Evolutionary conservation across 1,140 invertebrate genomes (phyloP).

Genomic region (Caenorhabditis briggsae): DNA sequence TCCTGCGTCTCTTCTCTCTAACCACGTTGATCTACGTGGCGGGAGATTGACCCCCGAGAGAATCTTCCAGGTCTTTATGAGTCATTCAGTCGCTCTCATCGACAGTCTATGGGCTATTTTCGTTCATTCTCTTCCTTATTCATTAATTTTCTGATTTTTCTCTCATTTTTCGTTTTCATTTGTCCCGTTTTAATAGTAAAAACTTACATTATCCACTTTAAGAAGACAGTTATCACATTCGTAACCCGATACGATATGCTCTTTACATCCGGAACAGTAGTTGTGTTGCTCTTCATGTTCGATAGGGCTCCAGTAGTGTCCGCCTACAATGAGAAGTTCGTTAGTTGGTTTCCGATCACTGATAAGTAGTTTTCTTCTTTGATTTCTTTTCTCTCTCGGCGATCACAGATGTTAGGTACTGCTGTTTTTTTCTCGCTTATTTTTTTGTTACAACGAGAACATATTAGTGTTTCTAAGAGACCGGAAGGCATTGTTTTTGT

Average conservation of each 20-base stretch:
- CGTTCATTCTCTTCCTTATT: background rate
- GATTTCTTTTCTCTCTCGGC: background rate
- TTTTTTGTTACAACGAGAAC: conserved; percentile 6
- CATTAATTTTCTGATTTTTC: background rate
- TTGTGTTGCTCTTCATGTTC: conserved; percentile 46
- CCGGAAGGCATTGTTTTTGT: background rate
- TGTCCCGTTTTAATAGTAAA: background rate
- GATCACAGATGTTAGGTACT: conserved; percentile 16
- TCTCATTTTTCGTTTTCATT: too few relatives aligned
- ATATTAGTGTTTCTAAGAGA: background rate
- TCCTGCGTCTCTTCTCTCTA: background rate
- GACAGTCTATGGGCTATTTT: background rate
- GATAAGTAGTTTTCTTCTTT: background rate
- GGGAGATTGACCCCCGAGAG: background rate
- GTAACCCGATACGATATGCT: conserved; percentile 51
- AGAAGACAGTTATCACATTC: conserved; percentile 62
- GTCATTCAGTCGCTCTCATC: background rate
- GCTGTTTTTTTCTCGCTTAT: background rate
- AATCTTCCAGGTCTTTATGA: background rate
- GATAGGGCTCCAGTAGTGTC: conserved; percentile 60
- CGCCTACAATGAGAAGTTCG: conserved; percentile 47
- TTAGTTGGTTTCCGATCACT: conserved; percentile 34
- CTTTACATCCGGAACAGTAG: conserved; percentile 54
- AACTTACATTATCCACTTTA: conserved; percentile 57
- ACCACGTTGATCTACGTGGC: conserved; percentile 8